Conservation (phyloP, 2,113 vertebrate species). For the Anguilla japonica region DNA sequence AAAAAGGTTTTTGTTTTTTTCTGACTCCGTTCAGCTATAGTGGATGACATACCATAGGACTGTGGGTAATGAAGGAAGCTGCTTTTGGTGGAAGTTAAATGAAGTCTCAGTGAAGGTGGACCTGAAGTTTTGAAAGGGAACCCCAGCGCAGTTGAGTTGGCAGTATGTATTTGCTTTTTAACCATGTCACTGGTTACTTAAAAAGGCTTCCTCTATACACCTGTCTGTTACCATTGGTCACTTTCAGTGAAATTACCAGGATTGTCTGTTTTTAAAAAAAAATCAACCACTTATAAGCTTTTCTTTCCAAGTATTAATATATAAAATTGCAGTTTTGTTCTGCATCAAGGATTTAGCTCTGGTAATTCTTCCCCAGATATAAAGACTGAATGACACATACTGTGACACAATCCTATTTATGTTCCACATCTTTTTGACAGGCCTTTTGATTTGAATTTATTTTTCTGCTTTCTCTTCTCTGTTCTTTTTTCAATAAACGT, state of each 20-base stretch:
- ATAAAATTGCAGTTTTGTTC: conserved; percentile 45
- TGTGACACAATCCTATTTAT: conserved; percentile 63
- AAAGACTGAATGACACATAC: conserved; percentile 60
- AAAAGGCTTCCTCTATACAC: not conserved
- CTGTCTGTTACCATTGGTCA: conserved; percentile 5
- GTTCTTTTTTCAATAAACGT: conserved; percentile 81
- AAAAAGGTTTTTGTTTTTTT: not conserved
- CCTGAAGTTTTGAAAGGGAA: not conserved
- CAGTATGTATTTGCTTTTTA: not conserved
- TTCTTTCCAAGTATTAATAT: conserved; percentile 20
- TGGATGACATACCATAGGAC: not conserved
- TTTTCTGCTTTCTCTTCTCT: conserved; percentile 74
- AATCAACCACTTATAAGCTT: conserved; percentile 14
- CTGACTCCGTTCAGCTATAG: not conserved
- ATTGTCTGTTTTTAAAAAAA: conserved; percentile 29
- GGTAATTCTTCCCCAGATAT: conserved; percentile 44
- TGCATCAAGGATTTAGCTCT: conserved; percentile 67
- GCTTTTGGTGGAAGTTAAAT: not conserved
- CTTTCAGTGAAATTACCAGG: conserved; percentile 34
- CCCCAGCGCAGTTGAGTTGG: not conserved
- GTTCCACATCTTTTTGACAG: conserved; percentile 39
- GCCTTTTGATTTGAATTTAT: conserved; percentile 71
- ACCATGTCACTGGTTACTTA: conserved; percentile 23
- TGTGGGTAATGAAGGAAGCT: not conserved
- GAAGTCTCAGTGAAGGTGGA: not conserved